These are phyloP conservation scores for Artibeus lituratus DNA, from an alignment of 2,797 vertebrate species.

Conservation along the genomic window DNA sequence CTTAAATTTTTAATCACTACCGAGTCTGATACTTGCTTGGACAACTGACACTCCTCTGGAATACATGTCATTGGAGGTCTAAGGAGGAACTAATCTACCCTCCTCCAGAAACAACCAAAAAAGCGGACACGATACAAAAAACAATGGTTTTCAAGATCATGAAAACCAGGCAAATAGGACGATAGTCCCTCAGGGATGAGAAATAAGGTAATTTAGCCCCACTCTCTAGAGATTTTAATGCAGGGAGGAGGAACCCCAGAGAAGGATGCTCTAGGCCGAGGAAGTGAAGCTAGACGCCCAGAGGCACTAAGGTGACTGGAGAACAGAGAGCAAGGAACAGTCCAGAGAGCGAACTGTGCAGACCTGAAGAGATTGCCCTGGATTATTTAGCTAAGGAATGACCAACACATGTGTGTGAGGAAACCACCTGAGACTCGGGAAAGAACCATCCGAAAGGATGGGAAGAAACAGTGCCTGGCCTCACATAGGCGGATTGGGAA, in stretches of 20 bases:
- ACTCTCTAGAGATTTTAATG: not conserved
- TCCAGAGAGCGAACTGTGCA: not conserved
- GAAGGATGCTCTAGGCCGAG: not conserved
- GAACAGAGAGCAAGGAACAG: not conserved
- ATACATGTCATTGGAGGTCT: not conserved
- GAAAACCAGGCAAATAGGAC: not conserved
- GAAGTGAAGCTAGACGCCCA: not conserved
- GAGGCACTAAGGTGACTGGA: not conserved
- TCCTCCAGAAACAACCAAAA: not conserved
- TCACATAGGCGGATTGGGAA: not conserved
- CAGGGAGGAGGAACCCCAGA: not conserved
- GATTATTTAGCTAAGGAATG: not conserved
- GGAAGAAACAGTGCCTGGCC: not conserved
- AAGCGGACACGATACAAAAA: not conserved
- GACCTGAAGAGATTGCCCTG: not conserved
- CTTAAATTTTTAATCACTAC: not conserved
- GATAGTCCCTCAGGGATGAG: not conserved
- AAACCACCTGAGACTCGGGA: not conserved
- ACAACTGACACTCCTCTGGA: not conserved
- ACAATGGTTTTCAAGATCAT: not conserved
- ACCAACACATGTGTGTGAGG: not conserved
- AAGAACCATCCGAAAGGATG: not conserved
- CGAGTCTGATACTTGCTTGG: not conserved
- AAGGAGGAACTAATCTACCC: not conserved
- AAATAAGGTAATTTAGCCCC: not conserved